Conservation (phyloP, 2,888 invertebrate genomes). For the Scaptomyza cyrtandrae region DNA sequence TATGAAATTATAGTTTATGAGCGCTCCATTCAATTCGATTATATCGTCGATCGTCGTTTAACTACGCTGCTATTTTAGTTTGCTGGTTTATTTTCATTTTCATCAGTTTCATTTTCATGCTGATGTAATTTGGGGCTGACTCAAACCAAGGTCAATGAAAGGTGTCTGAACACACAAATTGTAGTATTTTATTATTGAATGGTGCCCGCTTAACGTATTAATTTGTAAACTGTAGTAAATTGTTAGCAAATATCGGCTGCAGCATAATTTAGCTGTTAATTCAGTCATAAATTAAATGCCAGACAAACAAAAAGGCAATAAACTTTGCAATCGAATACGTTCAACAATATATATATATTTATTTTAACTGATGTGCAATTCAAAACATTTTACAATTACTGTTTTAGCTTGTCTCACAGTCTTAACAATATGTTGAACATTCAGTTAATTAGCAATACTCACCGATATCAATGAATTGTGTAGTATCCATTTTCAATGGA, state of each 20-base stretch:
- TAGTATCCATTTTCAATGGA: conserved; percentile 13
- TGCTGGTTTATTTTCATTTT: conserved; percentile 8
- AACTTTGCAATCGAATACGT: conserved; percentile 3
- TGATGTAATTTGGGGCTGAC: conserved; percentile 21
- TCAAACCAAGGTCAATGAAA: conserved; percentile 9
- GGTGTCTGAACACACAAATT: conserved; percentile 1
- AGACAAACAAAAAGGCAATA: conserved; percentile 30
- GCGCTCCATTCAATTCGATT: conserved; percentile 18
- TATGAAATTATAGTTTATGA: conserved; percentile 59
- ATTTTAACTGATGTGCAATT: conserved; percentile 5
- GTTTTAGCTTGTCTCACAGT: conserved; percentile 1
- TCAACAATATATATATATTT: neutral
- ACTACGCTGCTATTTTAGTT: conserved; percentile 2
- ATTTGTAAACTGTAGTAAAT: conserved; percentile 23
- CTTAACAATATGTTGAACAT: conserved; percentile 8
- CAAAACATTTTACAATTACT: conserved; percentile 4
- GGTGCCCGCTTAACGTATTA: neutral
- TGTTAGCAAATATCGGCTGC: conserved; percentile 5
- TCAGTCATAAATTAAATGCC: conserved; percentile 19
- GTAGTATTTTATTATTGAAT: neutral
- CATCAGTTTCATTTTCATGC: neutral
- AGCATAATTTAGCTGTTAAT: neutral
- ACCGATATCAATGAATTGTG: conserved; percentile 7
- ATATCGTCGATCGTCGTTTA: neutral
- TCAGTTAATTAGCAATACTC: conserved; percentile 21